Evolutionary conservation across 92 coral and sea anemone species (phyloP).

Genomic region (Muricea muricata): DNA sequence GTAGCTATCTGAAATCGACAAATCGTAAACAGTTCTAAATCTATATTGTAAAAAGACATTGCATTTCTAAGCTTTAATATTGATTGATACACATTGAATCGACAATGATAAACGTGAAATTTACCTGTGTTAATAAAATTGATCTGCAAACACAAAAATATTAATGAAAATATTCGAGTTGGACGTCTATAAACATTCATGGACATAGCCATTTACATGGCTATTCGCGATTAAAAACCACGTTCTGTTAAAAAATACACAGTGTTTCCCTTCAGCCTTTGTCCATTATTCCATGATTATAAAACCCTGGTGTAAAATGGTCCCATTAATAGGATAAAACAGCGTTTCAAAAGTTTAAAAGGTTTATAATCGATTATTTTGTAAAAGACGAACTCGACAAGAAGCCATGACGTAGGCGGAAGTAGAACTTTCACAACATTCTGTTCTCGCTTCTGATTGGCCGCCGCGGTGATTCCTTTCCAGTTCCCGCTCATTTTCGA

Average conservation of each 20-base stretch:
- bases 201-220: slow-evolving; percentile 40
- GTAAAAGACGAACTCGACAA: neutral
- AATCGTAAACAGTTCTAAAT: too few species aligned
- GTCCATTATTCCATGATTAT: slow-evolving; percentile 19
- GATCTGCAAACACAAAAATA: neutral
- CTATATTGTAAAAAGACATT: neutral
- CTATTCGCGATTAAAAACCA: neutral
- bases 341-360: neutral
- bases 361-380: neutral
- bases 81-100: too few species aligned
- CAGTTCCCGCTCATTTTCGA: slow-evolving; percentile 12
- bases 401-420: neutral
- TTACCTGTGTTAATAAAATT: slow-evolving; percentile 16
- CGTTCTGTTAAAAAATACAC: neutral
- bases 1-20: slow-evolving; percentile 37
- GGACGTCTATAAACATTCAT: neutral
- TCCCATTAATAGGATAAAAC: neutral
- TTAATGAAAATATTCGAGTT: neutral
- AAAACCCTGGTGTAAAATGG: neutral
- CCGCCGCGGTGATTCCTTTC: neutral
- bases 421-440: neutral
- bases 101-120: too few species aligned
- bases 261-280: slow-evolving; percentile 14
- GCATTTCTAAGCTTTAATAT: too few species aligned
- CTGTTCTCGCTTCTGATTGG: neutral